phyloP scores from a whole-genome alignment of 2,113 vertebrate genomes.

The Collichthys lucidus region DNA sequence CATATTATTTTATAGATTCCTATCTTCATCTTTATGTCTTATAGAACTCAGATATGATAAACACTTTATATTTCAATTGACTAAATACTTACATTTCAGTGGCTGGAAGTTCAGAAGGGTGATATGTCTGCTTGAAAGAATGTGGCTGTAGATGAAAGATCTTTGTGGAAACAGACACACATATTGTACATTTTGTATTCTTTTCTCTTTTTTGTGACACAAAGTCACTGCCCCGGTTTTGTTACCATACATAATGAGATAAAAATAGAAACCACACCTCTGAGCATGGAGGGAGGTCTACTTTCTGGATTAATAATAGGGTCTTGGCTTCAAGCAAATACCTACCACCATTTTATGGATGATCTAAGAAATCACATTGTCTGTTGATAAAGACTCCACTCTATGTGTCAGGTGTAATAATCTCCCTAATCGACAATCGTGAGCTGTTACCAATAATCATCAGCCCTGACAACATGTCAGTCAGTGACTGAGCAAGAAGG shows the following conservation, averaged over 20 bases:
- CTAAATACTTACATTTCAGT: conserved; percentile 3
- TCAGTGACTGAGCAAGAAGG: not conserved
- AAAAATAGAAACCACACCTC: not conserved
- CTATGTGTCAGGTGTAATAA: not conserved
- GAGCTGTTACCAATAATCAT: not conserved
- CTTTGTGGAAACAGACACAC: not conserved
- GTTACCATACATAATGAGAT: not conserved
- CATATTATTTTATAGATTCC: not conserved
- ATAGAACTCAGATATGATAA: not conserved
- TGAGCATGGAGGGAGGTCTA: not conserved
- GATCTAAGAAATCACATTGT: not conserved
- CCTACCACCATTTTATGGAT: not conserved
- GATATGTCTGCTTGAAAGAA: not conserved
- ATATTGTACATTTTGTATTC: not conserved
- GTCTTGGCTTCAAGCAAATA: not conserved
- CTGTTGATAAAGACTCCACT: not conserved
- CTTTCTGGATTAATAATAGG: not conserved
- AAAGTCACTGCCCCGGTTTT: not conserved
- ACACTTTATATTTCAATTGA: not conserved
- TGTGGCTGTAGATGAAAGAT: not conserved
- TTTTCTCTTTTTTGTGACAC: not conserved
- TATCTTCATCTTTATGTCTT: not conserved
- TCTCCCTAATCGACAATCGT: not conserved
- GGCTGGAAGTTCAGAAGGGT: not conserved
- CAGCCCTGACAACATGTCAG: not conserved